A percentile compares a stretch with the other conserved stretches of the same genome.
These are phyloP conservation scores for Rhagoletis pomonella DNA, from an alignment of 1,140 invertebrate species.

Conservation along the genomic window DNA sequence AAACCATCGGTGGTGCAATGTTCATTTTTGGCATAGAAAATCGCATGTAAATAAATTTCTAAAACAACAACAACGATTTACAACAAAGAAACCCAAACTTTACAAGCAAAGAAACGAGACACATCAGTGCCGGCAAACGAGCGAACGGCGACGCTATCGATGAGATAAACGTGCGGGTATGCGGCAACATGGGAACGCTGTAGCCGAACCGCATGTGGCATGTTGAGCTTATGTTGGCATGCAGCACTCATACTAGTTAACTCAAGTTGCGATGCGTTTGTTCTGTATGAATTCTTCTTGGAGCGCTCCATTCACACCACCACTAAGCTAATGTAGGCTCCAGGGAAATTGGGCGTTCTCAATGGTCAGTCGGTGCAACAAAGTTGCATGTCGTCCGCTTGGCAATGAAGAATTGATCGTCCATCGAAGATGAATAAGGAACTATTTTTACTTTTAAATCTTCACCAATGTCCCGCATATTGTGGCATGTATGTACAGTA, in stretches of 20 bases:
- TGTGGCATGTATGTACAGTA: background rate
- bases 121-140: background rate
- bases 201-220: background rate
- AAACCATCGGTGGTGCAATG: constrained; percentile 17
- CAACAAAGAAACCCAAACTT: background rate
- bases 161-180: constrained; percentile 37
- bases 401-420: constrained; percentile 1
- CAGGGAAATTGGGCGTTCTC: constrained; percentile 3
- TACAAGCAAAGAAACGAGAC: background rate
- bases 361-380: background rate
- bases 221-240: constrained; percentile 40
- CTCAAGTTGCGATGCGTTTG: constrained; percentile 5
- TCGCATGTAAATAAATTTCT: constrained; percentile 44
- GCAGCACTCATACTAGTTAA: background rate
- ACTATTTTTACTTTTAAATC: constrained; percentile 72
- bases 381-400: background rate
- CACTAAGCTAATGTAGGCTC: background rate
- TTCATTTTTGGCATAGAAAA: constrained; percentile 50
- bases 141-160: constrained; percentile 34
- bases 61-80: background rate
- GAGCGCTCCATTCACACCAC: background rate
- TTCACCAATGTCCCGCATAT: constrained; percentile 50
- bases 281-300: background rate
- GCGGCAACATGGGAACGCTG: background rate
- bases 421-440: constrained; percentile 67